Evolutionary conservation across 2,797 vertebrate species (phyloP).

Genomic region (Lepilemur ruficaudatus): DNA sequence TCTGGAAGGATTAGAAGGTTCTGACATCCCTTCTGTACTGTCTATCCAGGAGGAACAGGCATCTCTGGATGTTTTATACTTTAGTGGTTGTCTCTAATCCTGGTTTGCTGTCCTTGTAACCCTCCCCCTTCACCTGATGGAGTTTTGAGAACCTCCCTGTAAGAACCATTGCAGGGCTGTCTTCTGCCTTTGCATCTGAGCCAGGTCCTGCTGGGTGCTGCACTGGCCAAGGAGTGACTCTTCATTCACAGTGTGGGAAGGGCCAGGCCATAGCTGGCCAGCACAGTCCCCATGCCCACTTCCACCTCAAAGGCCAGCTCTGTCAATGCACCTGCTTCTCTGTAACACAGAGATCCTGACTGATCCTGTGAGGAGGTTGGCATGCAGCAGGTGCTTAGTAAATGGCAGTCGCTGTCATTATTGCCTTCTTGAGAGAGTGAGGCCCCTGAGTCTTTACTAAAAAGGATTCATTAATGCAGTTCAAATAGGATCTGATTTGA

Average conservation of each 20-base stretch:
- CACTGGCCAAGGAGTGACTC: not conserved
- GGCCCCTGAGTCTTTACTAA: not conserved
- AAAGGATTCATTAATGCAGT: not conserved
- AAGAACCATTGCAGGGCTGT: not conserved
- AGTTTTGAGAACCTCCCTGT: not conserved
- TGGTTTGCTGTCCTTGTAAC: not conserved
- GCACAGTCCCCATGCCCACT: fast-evolving
- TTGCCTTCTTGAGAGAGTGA: too few relatives aligned
- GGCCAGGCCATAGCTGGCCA: not conserved
- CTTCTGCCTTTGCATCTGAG: not conserved
- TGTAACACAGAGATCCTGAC: not conserved
- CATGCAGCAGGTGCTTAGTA: not conserved
- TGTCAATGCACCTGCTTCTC: not conserved
- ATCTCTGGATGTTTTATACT: not conserved
- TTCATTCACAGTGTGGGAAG: not conserved
- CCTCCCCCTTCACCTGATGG: too few relatives aligned
- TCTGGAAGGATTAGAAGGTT: not conserved
- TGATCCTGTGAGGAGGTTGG: fast-evolving
- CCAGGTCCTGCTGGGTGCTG: not conserved
- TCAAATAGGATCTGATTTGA: not conserved
- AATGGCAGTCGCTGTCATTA: not conserved
- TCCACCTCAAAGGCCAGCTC: not conserved
- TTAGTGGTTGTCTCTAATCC: not conserved
- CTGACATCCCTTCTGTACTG: not conserved
- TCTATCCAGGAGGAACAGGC: not conserved